Evolutionary conservation across 2,113 vertebrate species (phyloP), one percentile per base, ranked within the genome.

Genomic region (Corythaixoides concolor): DNA sequence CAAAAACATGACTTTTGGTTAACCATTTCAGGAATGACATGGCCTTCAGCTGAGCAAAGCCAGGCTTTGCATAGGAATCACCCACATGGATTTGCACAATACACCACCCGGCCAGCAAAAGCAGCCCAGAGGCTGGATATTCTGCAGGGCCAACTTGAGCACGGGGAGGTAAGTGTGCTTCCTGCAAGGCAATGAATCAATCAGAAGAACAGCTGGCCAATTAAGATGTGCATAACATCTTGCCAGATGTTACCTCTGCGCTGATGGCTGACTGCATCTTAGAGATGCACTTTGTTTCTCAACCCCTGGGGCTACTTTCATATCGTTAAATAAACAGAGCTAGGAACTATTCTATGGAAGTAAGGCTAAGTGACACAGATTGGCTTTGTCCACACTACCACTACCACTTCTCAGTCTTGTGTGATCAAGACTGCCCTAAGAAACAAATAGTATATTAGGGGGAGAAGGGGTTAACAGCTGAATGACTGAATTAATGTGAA

Each of bases 201-300:
- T 94, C 94, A 89, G 62, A 90, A 68, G 62, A 96, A 79, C 96
- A 97, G 95, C 94, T 96, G 96, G 95, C 77, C 94, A 76, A 96
- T 96, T 95, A 96, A 88, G 49, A 89, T 41, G 67, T 94, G 85
- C 62, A 41, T 82, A 96, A 85, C 96, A 96, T 94, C 81, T 94
- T 88, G 81, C 91, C 96, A 97, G 96, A 97, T 95, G 96, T 96
- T 97, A 96, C 93, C 94, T 96, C 91, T 72, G 78, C 72, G 67
- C 39, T 96, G 93, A 88, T 91, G 95, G 89, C 94, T 97, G 94
- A 96, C 81, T 96, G 95, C 95, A 79, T 96, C 94, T 96, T 94
- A 93, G 94, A 95, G 91, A 96, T 75, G 85, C 87, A 96, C 96
- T 82, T 64, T 93, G 89, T 95, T 93, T 94, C 87, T 96, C 89